Conservation (phyloP, 2,888 invertebrate species). For the Lypha dubia region DNA sequence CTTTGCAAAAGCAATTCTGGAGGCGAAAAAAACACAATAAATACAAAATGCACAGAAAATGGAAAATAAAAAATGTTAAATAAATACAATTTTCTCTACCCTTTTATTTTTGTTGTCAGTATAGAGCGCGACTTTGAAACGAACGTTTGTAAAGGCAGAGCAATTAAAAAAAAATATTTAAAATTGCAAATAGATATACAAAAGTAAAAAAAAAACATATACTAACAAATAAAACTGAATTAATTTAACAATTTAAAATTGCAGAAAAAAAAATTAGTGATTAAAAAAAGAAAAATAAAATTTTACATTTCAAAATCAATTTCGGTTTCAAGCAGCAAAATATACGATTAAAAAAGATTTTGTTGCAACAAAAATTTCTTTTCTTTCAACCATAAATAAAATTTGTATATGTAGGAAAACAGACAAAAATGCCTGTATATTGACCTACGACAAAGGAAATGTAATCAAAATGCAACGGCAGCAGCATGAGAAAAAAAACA, state of each 20-base stretch:
- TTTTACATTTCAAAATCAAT: background rate
- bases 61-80: constrained; percentile 72
- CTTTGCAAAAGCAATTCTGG: constrained; percentile 70
- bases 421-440: constrained; percentile 73
- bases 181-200: background rate
- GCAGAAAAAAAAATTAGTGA: background rate
- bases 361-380: constrained; percentile 4
- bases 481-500: constrained; percentile 55
- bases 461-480: constrained; percentile 79
- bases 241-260: constrained; percentile 14
- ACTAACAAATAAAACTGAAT: background rate
- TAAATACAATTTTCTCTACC: constrained; percentile 81
- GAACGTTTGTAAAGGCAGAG: constrained; percentile 73
- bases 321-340: background rate
- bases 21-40: constrained; percentile 48
- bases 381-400: constrained; percentile 34
- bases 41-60: constrained; percentile 46
- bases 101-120: constrained; percentile 78
- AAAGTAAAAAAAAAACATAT: constrained; percentile 21
- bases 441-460: constrained; percentile 83
- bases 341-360: background rate
- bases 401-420: constrained; percentile 32
- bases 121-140: constrained; percentile 82
- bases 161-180: constrained; percentile 42
- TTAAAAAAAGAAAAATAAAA: constrained; percentile 5